These are phyloP conservation scores for Emydura subglobosa DNA, from an alignment of 2,113 vertebrate species.

Conservation along the genomic window DNA sequence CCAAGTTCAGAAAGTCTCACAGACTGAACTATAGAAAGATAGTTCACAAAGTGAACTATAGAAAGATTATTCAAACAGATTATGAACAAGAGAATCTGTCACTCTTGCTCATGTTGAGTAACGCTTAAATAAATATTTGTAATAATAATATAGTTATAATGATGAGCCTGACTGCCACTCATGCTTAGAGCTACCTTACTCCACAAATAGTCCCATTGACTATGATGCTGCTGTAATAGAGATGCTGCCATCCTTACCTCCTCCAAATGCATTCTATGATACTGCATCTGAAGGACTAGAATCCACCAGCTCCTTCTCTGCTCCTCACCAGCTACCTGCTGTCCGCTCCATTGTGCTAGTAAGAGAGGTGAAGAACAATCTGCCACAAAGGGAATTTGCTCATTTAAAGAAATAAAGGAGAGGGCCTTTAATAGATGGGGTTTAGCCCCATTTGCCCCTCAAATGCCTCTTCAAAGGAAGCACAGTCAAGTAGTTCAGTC, in stretches of 20 bases:
- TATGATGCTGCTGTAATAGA: background rate
- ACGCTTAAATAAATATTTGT: background rate
- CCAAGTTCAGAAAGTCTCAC: background rate
- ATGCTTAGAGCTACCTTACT: background rate
- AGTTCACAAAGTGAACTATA: background rate
- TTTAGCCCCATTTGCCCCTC: background rate
- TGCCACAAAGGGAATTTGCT: background rate
- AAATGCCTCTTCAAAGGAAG: background rate
- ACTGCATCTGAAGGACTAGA: background rate
- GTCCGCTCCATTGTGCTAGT: background rate
- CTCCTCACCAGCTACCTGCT: background rate
- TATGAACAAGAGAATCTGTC: background rate
- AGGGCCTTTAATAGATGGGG: background rate
- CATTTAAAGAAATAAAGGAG: background rate
- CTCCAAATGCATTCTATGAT: background rate
- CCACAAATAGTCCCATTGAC: background rate
- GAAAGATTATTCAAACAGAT: background rate
- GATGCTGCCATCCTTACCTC: background rate
- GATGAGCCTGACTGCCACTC: background rate
- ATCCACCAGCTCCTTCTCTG: background rate
- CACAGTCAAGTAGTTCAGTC: no score
- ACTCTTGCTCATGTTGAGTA: background rate
- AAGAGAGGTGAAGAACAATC: background rate
- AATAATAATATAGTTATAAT: background rate
- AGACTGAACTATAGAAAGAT: background rate